Evolutionary conservation across 2,888 invertebrate species (phyloP), one percentile per base, ranked within the genome.

Genomic region (Drosophila mimica): DNA sequence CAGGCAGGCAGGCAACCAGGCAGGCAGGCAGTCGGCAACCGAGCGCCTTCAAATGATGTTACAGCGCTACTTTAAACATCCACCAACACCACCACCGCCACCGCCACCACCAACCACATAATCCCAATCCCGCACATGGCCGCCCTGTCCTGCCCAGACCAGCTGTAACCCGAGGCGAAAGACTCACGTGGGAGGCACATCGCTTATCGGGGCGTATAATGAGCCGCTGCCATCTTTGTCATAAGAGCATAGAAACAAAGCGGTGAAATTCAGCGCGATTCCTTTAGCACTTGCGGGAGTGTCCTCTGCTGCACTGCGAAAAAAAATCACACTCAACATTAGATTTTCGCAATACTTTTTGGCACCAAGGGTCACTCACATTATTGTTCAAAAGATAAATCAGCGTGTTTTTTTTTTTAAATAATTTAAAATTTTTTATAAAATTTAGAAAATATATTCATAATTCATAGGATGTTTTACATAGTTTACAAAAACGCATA

Each of bases 201-300:
- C 79, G 88, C 79, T 91, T 88, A 90, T 89, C 89, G 81, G 86
- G 78, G 78, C 74, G 83, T 76, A 88, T 90, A 89, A 88, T 90
- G 87, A 88, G 90, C 86, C 90, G 83, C 81, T 81, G 86, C 86
- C 83, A 81, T 89, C 86, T 89, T 88, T 84, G 86, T 76, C 70
- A 75, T 73, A 78, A 88, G 71, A 80, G 83, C 75, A 63, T 71
- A 68, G 81, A 86, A 83, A 89, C 86, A 87, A 87, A 82, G 90
- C 87, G 79, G 88, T 82, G 89, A 91, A 89, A 90, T 89, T 83
- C 85, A 81, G 87, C 89, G 90, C 85, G 87, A 70, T 77, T 91
- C 90, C 81, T 84, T 75, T 59, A 76, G 83, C 76, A 77, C 76
- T 74, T 78, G 79, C 71, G 73, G 74, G 75, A 80, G 72, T 52